Evolutionary conservation across 2,888 invertebrate genomes (phyloP).

Genomic region (Antitype chi): DNA sequence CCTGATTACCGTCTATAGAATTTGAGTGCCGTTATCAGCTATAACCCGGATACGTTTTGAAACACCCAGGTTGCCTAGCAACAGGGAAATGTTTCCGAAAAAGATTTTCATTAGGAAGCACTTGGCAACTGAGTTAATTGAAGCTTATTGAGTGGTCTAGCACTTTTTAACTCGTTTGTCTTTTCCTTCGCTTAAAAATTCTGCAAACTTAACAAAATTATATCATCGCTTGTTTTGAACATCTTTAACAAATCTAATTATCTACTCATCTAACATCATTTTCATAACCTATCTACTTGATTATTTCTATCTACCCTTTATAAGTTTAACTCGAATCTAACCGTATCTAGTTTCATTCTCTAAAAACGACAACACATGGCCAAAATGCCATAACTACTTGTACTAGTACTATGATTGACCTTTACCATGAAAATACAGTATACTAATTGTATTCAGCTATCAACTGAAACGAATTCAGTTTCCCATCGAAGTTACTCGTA

Average conservation of each 20-base stretch:
- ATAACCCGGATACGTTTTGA: constrained; percentile 45
- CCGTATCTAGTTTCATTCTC: background rate
- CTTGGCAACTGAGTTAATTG: background rate
- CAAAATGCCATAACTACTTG: constrained; percentile 23
- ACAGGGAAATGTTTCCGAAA: background rate
- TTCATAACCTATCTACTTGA: background rate
- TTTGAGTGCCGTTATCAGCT: constrained; percentile 53
- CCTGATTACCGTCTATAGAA: constrained; percentile 50
- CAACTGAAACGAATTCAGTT: constrained; percentile 60
- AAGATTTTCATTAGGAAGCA: too few relatives aligned
- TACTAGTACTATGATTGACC: constrained; percentile 31
- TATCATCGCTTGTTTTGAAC: background rate
- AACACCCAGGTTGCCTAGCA: background rate
- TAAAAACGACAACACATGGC: constrained; percentile 1
- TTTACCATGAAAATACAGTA: constrained; percentile 47
- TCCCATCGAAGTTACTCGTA: constrained; percentile 53
- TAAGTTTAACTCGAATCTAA: background rate
- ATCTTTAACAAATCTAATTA: background rate
- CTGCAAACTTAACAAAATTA: background rate
- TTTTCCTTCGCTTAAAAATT: background rate
- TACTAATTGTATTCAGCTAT: constrained; percentile 54
- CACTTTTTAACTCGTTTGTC: background rate
- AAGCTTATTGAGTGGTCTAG: background rate
- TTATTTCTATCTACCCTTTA: background rate
- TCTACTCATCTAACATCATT: background rate